phyloP scores from a whole-genome alignment of 2,888 invertebrate species.

The Esperia sulphurella region DNA sequence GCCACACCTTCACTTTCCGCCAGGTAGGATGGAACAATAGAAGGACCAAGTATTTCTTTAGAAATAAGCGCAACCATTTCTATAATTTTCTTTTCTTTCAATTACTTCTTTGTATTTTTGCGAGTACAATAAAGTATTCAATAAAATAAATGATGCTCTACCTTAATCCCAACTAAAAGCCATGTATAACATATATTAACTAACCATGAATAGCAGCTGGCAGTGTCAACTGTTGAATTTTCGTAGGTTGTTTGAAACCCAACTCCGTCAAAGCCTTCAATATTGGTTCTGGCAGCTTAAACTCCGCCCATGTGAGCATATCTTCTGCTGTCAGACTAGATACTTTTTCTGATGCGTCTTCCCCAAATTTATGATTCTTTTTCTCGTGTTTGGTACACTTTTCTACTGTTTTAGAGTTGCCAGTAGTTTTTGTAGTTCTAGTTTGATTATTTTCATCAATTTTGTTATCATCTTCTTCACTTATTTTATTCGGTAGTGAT shows the following conservation, averaged over 20 bases:
- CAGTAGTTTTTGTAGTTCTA: constrained; percentile 5
- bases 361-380: constrained; percentile 50
- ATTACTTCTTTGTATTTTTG: no score
- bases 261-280: constrained; percentile 86
- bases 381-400: constrained; percentile 11
- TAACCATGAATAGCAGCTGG: constrained; percentile 91
- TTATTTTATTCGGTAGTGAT: constrained; percentile 39
- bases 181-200: no score
- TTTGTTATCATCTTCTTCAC: constrained; percentile 7
- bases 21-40: no score
- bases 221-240: constrained; percentile 90
- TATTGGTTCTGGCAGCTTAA: constrained; percentile 85
- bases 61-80: no score
- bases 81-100: no score
- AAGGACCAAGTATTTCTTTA: no score
- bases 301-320: constrained; percentile 82
- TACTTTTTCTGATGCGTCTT: constrained; percentile 29
- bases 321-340: constrained; percentile 57
- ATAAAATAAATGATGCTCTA: no score
- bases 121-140: no score
- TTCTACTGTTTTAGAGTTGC: constrained; percentile 11
- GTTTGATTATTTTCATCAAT: constrained; percentile 16
- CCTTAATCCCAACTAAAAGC: not conserved
- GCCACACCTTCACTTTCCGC: no score
- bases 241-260: constrained; percentile 90